Percentiles rank a stretch among this genome's conserved stretches.
These are phyloP conservation scores for Brachycybe producta DNA, from an alignment of 2,888 invertebrate species.

Conservation along the genomic window DNA sequence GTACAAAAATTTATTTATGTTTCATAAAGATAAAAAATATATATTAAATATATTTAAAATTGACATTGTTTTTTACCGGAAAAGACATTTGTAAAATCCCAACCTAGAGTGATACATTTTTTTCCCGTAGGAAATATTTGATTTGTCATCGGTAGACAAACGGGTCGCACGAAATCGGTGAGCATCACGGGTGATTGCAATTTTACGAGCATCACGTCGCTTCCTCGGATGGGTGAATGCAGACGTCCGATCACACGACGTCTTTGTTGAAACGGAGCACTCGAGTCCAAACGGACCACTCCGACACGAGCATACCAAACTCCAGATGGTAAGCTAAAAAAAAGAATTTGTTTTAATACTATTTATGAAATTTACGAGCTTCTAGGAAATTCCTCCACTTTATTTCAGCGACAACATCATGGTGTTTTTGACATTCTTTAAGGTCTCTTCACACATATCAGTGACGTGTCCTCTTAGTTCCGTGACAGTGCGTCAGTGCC, in stretches of 20 bases:
- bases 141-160: slow-evolving; percentile 54
- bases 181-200: slow-evolving; percentile 58
- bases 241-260: slow-evolving; percentile 59
- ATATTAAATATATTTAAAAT: no score
- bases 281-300: slow-evolving; percentile 52
- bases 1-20: no score
- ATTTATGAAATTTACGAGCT: neutral
- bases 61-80: no score
- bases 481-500: no score
- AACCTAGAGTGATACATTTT: slow-evolving; percentile 65
- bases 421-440: neutral
- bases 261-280: slow-evolving; percentile 78
- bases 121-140: slow-evolving; percentile 26
- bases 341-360: neutral
- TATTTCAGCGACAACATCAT: neutral
- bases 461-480: no score
- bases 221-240: slow-evolving; percentile 78
- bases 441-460: no score
- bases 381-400: neutral
- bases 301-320: slow-evolving; percentile 75
- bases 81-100: slow-evolving; percentile 57
- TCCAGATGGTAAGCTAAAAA: slow-evolving; percentile 61
- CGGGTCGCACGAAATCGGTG: slow-evolving; percentile 70
- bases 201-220: slow-evolving; percentile 65
- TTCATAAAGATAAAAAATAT: neutral